phyloP scores from a whole-genome alignment of 30 jellyfish, hydroid and myxozoan genomes.

The Chrysaora quinquecirrha region DNA sequence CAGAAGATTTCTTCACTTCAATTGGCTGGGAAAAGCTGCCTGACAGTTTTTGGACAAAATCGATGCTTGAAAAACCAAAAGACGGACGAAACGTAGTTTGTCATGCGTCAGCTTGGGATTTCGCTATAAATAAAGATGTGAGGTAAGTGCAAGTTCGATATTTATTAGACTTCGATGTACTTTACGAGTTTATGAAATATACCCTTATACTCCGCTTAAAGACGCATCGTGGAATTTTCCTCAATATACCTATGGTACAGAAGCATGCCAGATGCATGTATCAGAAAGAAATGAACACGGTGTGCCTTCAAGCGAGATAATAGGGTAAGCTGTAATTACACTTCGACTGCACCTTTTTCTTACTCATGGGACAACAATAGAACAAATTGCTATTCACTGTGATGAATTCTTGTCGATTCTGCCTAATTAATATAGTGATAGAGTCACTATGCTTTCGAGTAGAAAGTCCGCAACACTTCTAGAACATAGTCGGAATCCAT shows the following conservation, averaged over 20 bases:
- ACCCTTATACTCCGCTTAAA: background rate
- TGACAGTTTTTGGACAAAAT: slow-evolving; percentile 67
- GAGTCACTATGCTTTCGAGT: too few relatives aligned
- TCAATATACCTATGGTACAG: background rate
- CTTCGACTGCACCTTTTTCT: too few relatives aligned
- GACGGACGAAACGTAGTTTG: slow-evolving; percentile 70
- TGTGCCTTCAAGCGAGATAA: background rate
- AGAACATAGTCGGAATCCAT: too few relatives aligned
- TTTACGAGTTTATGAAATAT: background rate
- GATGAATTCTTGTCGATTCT: too few relatives aligned
- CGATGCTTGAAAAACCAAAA: slow-evolving; percentile 71
- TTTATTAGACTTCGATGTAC: background rate
- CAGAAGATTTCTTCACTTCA: slow-evolving; percentile 79
- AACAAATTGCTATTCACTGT: too few relatives aligned
- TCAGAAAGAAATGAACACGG: background rate
- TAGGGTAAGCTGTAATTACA: background rate
- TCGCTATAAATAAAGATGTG: slow-evolving; percentile 69
- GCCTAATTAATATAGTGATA: too few relatives aligned
- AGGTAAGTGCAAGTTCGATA: slow-evolving; percentile 33
- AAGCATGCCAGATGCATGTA: background rate
- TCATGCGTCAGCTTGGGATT: slow-evolving; percentile 97
- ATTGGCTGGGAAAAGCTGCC: slow-evolving; percentile 85
- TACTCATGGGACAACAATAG: too few relatives aligned
- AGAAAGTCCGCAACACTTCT: too few relatives aligned
- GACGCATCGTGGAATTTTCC: background rate